phyloP scores from a whole-genome alignment of 1,140 invertebrate species.

The Babylonia areolata region DNA sequence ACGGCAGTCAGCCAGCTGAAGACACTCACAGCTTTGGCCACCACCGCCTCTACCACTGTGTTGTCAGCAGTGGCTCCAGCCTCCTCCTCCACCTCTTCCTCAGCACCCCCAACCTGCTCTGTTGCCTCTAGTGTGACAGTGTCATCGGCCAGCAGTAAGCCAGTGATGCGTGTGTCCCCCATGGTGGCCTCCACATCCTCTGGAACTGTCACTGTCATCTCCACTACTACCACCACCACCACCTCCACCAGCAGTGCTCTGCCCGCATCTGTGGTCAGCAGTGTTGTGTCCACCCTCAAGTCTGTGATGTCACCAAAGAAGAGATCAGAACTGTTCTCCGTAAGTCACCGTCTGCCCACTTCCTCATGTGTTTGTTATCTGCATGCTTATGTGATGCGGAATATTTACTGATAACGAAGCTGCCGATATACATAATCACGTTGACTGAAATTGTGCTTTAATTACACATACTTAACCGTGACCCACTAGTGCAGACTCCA shows the following conservation, averaged over 20 bases:
- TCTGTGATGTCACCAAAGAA: conserved; percentile 42
- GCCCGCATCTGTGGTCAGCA: conserved; percentile 24
- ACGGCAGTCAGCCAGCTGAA: conserved; percentile 51
- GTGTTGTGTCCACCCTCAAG: conserved; percentile 39
- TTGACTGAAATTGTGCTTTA: no score
- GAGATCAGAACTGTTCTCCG: conserved; percentile 52
- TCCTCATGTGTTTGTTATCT: conserved; percentile 48
- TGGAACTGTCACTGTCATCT: conserved; percentile 5
- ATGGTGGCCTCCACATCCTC: conserved; percentile 38
- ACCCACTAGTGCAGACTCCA: no score
- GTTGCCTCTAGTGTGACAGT: conserved; percentile 12
- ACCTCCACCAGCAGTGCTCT: neutral
- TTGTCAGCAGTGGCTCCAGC: conserved; percentile 9
- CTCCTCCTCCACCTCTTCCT: neutral
- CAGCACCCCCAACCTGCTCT: neutral
- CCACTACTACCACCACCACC: neutral
- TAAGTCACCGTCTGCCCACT: no score
- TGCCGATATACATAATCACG: no score
- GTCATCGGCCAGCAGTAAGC: conserved; percentile 35
- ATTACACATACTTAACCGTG: no score
- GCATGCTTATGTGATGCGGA: no score
- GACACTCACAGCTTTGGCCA: conserved; percentile 43
- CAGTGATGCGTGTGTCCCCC: conserved; percentile 54
- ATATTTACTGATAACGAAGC: no score
- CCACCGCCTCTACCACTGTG: neutral